A percentile compares a stretch with the other conserved stretches of the same genome.
phyloP scores from a whole-genome alignment of 2,113 vertebrate genomes.

The Hippopotamus amphibius region DNA sequence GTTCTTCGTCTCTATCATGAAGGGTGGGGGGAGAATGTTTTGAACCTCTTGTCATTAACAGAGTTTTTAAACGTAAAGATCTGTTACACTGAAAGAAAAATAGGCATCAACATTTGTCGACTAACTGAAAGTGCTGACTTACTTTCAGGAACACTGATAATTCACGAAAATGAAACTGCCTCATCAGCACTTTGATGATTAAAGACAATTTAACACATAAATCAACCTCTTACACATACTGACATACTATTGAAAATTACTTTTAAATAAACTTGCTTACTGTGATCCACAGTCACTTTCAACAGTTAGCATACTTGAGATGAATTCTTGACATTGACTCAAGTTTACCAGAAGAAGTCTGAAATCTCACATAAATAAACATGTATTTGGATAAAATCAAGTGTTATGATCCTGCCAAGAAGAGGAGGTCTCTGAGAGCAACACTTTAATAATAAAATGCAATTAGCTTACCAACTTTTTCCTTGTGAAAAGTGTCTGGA shows the following conservation, averaged over 20 bases:
- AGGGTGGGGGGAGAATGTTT: too few relatives aligned
- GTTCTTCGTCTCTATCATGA: background rate
- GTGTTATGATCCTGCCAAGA: background rate
- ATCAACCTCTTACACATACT: background rate
- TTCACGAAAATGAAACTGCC: slow-evolving; percentile 1
- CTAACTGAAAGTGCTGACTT: background rate
- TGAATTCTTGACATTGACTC: background rate
- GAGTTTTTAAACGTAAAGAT: background rate
- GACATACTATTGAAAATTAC: background rate
- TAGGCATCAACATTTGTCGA: background rate
- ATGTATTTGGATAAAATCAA: background rate
- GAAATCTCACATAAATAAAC: background rate
- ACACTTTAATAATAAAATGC: background rate
- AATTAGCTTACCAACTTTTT: slow-evolving; percentile 25
- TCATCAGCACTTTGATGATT: background rate
- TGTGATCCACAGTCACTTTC: background rate
- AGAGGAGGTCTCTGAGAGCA: background rate
- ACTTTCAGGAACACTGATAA: slow-evolving; percentile 7
- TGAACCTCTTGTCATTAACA: background rate
- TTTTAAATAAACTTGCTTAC: slow-evolving; percentile 2
- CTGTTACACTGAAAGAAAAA: background rate
- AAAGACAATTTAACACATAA: slow-evolving; percentile 13
- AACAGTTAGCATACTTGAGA: background rate
- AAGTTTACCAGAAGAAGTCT: background rate
- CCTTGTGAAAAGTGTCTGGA: background rate